These are phyloP conservation scores for Trissonchulus latispiculum DNA, from an alignment of 2,888 invertebrate genomes.

Conservation along the genomic window DNA sequence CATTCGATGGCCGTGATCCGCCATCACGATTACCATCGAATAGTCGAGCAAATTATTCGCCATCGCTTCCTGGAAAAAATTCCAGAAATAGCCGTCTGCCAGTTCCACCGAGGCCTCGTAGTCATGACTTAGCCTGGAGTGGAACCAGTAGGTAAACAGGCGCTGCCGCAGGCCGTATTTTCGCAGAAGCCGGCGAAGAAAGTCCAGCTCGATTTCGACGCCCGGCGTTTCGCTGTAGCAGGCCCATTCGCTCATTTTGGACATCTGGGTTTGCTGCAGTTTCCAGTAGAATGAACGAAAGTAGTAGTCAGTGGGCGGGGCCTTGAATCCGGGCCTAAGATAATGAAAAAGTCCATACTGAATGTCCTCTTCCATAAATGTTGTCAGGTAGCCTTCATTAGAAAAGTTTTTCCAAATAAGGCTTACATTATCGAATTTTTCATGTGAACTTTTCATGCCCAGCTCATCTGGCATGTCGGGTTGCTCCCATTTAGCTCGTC, in stretches of 20 bases:
- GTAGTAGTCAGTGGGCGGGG: neutral
- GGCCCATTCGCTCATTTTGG: neutral
- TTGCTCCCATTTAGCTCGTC: neutral
- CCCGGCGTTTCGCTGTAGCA: neutral
- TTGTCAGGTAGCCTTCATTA: conserved; percentile 16
- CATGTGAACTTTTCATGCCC: neutral
- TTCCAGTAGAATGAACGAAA: neutral
- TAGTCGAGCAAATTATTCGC: neutral
- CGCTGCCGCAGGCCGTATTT: neutral
- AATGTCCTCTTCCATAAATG: conserved; percentile 20
- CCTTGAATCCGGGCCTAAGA: neutral
- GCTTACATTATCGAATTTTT: conserved; percentile 11
- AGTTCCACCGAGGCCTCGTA: neutral
- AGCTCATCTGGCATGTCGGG: neutral
- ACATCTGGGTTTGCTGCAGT: neutral
- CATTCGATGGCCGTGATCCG: neutral
- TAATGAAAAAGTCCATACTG: conserved; percentile 18
- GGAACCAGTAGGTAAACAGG: neutral
- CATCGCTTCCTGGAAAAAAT: neutral
- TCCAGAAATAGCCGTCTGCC: neutral
- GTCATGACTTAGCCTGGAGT: neutral
- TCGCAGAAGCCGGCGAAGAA: neutral
- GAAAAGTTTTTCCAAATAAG: conserved; percentile 21
- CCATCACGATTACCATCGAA: neutral
- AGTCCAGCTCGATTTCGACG: neutral